Evolutionary conservation across 2,888 invertebrate species (phyloP).

Genomic region (Clivina fossor): DNA sequence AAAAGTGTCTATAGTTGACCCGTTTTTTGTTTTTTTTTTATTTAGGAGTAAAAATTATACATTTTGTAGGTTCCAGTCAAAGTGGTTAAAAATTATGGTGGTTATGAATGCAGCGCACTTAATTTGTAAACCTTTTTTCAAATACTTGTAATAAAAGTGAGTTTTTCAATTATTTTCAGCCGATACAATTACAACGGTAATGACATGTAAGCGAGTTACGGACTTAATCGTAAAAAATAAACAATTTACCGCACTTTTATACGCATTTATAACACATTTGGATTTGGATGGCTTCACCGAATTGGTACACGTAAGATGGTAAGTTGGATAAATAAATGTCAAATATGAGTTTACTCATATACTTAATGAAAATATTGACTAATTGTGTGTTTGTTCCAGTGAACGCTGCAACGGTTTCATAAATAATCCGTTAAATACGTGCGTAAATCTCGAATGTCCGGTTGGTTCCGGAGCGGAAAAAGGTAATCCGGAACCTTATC

Average conservation of each 20-base stretch:
- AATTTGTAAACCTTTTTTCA: too few relatives aligned
- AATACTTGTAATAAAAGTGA: conserved; percentile 14
- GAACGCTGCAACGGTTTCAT: conserved; percentile 41
- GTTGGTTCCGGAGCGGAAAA: conserved; percentile 45
- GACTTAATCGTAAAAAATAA: conserved; percentile 53
- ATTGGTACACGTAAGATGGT: conserved; percentile 55
- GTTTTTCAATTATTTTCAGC: conserved; percentile 50
- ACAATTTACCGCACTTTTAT: conserved; percentile 71
- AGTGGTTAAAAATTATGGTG: too few relatives aligned
- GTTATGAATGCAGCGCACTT: too few relatives aligned
- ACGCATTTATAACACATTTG: conserved; percentile 67
- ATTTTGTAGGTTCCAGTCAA: too few relatives aligned
- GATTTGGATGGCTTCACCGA: conserved; percentile 64
- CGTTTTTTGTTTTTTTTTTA: too few relatives aligned
- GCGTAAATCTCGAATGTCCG: conserved; percentile 51
- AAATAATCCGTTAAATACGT: conserved; percentile 42
- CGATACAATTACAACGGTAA: conserved; percentile 57
- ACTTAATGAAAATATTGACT: too few relatives aligned
- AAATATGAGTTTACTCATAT: too few relatives aligned
- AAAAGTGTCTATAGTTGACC: too few relatives aligned
- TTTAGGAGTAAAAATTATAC: too few relatives aligned
- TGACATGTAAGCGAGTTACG: conserved; percentile 63
- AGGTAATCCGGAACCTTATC: conserved; percentile 50
- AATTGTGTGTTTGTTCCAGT: conserved; percentile 37
- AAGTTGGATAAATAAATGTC: conserved; percentile 42